These are phyloP conservation scores for Ochropleura plecta DNA, from an alignment of 2,888 invertebrate genomes.

Conservation along the genomic window DNA sequence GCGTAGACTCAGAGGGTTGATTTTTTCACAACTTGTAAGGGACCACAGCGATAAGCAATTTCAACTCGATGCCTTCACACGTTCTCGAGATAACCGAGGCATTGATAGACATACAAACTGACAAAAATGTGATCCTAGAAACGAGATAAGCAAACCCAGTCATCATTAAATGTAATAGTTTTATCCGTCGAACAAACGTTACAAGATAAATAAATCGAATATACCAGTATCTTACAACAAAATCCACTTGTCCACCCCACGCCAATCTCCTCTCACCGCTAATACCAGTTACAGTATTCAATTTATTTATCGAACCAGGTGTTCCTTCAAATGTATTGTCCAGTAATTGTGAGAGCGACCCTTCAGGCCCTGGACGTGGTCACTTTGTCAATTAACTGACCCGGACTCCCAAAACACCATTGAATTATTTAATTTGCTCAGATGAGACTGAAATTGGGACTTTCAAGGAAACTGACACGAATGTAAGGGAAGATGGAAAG, in stretches of 20 bases:
- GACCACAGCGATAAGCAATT: too few relatives aligned
- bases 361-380: constrained; percentile 45
- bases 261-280: constrained; percentile 24
- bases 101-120: too few relatives aligned
- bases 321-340: constrained; percentile 54
- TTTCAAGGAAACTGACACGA: constrained; percentile 11
- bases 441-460: constrained; percentile 44
- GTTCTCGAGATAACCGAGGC: too few relatives aligned
- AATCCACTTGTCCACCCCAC: neutral
- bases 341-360: constrained; percentile 50
- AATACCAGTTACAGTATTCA: constrained; percentile 37
- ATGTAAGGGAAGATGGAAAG: neutral
- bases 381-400: constrained; percentile 63
- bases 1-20: too few relatives aligned
- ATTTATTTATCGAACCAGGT: constrained; percentile 62
- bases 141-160: too few relatives aligned
- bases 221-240: neutral
- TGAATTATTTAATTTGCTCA: constrained; percentile 59
- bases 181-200: neutral
- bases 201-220: neutral
- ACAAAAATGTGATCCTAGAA: too few relatives aligned
- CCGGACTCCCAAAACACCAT: constrained; percentile 45
- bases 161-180: neutral
- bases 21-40: too few relatives aligned
- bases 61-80: too few relatives aligned